Evolutionary conservation across 2,797 vertebrate genomes (phyloP), one percentile per base, ranked within the genome.

Genomic region (Lateolabrax maculatus): DNA sequence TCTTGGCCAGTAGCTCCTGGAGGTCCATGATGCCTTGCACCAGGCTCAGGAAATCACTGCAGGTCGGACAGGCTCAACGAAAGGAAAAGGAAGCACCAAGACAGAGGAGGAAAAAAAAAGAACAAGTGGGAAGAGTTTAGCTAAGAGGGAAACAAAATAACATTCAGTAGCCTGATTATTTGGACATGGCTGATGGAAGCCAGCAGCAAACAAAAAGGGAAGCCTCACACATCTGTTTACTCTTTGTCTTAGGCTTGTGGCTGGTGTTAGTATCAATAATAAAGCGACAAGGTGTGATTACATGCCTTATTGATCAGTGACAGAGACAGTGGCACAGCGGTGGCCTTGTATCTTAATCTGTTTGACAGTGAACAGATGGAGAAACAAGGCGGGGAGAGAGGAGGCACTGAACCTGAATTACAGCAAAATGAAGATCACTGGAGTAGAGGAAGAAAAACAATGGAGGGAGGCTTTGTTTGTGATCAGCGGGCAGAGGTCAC

Each of bases 1-100:
- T 99, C 94, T 98, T 99, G 79, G 98, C 97, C 84, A 99, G 92
- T 18, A 99, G 96, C 74, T 99, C 98, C 93, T 99, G 98, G 41
- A 99, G 96, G 93, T 99, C 98, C 98, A 99, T 99, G 90, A 99
- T 99, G 92, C 98, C 98, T 95, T 99, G 98, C 49, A 99, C 98
- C 79, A 99, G 96, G 92, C 96, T 98, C 87, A 99, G 94, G 93
- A 99, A 99, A 93, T 99, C 98, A 79, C 98, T 99, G 95, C 98
- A 99, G 79, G 97, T 98, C 5, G 98, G 98, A 89, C 98, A 99
- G 73, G 98, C 98, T 99, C 95, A 92, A 97, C 78, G 93, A 90
- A n/a, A 88, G 82, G 90, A 96, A 96, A 84, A 84, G 72, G 37
- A 74, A 91, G 67, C 52, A 83, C 48, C 77, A 60, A 71, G 70